phyloP scores from a whole-genome alignment of 2,888 invertebrate species.

The Adelognathus sp. region DNA sequence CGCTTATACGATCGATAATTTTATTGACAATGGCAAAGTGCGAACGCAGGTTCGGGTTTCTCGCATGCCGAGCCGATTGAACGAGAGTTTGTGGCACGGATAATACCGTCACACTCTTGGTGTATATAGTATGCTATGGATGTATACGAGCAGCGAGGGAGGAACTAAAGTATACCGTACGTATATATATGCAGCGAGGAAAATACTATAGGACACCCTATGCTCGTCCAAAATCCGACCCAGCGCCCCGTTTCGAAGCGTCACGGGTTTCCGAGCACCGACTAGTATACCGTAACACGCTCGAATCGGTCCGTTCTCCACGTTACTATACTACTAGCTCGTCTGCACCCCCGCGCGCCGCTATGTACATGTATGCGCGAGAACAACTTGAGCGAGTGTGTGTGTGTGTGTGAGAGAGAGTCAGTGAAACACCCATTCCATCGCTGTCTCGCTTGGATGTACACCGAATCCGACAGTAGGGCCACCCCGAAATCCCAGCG shows the following conservation, averaged over 20 bases:
- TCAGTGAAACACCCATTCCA: neutral
- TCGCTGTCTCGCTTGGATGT: conserved; percentile 38
- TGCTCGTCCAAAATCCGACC: neutral
- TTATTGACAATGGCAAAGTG: conserved; percentile 62
- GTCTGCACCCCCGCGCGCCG: conserved; percentile 6
- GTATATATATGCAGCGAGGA: neutral
- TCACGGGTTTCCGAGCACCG: conserved; percentile 12
- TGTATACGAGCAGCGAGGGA: neutral
- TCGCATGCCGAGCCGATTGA: conserved; percentile 55
- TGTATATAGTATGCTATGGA: neutral
- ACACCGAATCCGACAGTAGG: conserved; percentile 56
- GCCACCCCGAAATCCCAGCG: conserved; percentile 75
- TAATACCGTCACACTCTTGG: conserved; percentile 60
- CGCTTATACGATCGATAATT: conserved; percentile 51
- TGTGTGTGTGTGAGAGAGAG: neutral
- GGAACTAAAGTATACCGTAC: neutral
- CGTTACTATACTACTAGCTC: neutral
- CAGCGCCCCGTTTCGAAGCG: conserved; percentile 1
- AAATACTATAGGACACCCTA: neutral
- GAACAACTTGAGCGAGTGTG: conserved; percentile 40
- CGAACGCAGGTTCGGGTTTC: conserved; percentile 59
- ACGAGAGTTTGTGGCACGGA: conserved; percentile 62
- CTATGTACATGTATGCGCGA: neutral
- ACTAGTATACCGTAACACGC: conserved; percentile 1
- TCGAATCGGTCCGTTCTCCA: neutral